Evolutionary conservation across 2,888 invertebrate genomes (phyloP), one percentile per base, ranked within the genome.

Genomic region (Elaeidobius kamerunicus): DNA sequence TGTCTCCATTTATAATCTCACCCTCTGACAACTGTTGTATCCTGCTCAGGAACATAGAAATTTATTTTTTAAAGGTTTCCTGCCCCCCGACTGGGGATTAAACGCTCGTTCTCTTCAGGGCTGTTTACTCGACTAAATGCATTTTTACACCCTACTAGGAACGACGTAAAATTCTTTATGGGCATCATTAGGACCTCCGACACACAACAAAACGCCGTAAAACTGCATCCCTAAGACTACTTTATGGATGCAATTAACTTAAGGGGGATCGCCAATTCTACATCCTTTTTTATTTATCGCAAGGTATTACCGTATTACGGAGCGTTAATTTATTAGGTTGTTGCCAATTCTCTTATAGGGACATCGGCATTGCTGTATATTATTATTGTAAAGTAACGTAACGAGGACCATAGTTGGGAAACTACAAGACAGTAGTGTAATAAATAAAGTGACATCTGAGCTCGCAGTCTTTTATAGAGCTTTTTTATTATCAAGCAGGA

Each of bases 171-270:
- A 50, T 50, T 38, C 54, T 49, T 48, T 54, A 54, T 49, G 36
- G 38, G 30, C 45, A 34, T 50, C 50, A 50, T 55, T 55, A 55
- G 28, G 45, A 44, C 16, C 18, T 38, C 28, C 47, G 51, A 47
- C 32, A 45, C 42, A 50, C 46, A 56, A 56, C 43, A 56, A 48
- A 52, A 47, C 15, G 42, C 47, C 35, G 39, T 56, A 48, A 56
- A 56, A 52, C 32, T 56, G 51, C 56, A 52, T 52, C 39, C 43
- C 39, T 39, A 48, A 48, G 47, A 17, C 52, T 48, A 38, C 14
- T 56, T 56, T 56, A 56, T 56, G 52, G 52, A 48, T n/a, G 45
- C 42, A 56, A 56, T 56, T 56, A 56, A 56, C 52, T 48, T 52
- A 49, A 48, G 28, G 41, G 54, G 54, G n/a, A 54, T 48, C 38